phyloP scores from a whole-genome alignment of 2,888 invertebrate genomes.

The Trichopria drosophilae region DNA sequence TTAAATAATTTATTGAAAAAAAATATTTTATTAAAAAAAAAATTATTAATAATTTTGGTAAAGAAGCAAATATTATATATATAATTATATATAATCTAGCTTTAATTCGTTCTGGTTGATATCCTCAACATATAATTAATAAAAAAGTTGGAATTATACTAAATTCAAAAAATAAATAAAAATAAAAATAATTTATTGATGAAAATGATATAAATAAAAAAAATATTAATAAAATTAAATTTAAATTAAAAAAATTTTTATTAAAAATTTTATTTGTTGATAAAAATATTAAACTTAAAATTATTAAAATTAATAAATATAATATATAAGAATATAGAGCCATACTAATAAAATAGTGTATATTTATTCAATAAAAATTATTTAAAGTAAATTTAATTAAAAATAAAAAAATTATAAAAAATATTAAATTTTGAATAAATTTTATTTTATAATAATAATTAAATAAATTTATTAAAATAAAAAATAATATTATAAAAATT shows the following conservation, averaged over 20 bases:
- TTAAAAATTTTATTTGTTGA: no score
- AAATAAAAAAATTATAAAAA: slow-evolving; percentile 53
- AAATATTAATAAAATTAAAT: slow-evolving; percentile 63
- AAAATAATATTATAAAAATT: slow-evolving; percentile 57
- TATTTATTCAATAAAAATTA: slow-evolving; percentile 55
- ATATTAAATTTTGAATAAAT: slow-evolving; percentile 63
- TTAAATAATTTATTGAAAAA: slow-evolving; percentile 23
- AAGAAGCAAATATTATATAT: slow-evolving; percentile 71
- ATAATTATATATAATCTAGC: slow-evolving; percentile 70
- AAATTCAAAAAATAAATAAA: slow-evolving; percentile 71
- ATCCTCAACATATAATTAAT: slow-evolving; percentile 70
- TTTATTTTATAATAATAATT: slow-evolving; percentile 63
- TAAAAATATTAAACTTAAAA: slow-evolving; percentile 62
- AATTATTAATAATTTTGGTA: slow-evolving; percentile 66
- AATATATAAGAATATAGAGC: slow-evolving; percentile 22
- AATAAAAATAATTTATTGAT: slow-evolving; percentile 64
- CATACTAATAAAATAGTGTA: no score
- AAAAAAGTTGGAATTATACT: slow-evolving; percentile 70
- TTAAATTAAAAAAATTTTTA: slow-evolving; percentile 62
- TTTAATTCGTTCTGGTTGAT: slow-evolving; percentile 70
- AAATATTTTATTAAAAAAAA: slow-evolving; percentile 60
- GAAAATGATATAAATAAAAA: no score
- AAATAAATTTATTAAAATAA: not conserved
- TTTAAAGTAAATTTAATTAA: slow-evolving; percentile 59
- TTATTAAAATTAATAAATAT: slow-evolving; percentile 56